Conservation (phyloP, 2,113 vertebrate genomes). For the Rhea pennata region DNA sequence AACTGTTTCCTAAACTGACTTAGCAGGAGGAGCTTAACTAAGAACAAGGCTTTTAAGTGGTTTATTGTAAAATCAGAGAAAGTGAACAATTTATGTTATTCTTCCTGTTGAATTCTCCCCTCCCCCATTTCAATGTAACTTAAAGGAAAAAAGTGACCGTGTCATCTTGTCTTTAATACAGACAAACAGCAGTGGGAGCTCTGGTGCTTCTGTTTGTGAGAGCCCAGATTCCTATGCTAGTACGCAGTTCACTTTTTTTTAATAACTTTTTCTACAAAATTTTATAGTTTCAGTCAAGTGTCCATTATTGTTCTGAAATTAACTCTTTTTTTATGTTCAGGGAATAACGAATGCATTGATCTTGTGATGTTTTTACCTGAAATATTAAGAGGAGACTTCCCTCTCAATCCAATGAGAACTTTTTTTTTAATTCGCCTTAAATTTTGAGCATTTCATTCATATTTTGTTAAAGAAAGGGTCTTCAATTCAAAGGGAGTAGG, state of each 20-base stretch:
- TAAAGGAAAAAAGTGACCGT: conserved; percentile 58
- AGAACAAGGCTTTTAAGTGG: neutral
- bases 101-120: conserved; percentile 27
- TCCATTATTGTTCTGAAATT: neutral
- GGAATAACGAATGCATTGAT: neutral
- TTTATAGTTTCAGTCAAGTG: neutral
- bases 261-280: neutral
- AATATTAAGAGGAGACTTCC: neutral
- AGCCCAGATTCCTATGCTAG: conserved; percentile 15
- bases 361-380: neutral
- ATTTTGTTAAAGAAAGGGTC: neutral
- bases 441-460: neutral
- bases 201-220: conserved; percentile 33
- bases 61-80: neutral
- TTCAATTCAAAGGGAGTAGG: neutral
- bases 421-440: neutral
- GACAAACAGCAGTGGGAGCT: conserved; percentile 60
- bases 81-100: conserved; percentile 19
- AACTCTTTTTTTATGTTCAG: neutral
- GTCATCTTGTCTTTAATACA: conserved; percentile 65
- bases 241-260: neutral
- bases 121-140: conserved; percentile 34
- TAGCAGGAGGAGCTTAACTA: neutral
- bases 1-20: neutral
- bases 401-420: neutral